A percentile compares a stretch with the other conserved stretches of the same genome.
These are phyloP conservation scores for Gnathonemus longibarbis DNA, from an alignment of 2,113 vertebrate species.

Conservation along the genomic window DNA sequence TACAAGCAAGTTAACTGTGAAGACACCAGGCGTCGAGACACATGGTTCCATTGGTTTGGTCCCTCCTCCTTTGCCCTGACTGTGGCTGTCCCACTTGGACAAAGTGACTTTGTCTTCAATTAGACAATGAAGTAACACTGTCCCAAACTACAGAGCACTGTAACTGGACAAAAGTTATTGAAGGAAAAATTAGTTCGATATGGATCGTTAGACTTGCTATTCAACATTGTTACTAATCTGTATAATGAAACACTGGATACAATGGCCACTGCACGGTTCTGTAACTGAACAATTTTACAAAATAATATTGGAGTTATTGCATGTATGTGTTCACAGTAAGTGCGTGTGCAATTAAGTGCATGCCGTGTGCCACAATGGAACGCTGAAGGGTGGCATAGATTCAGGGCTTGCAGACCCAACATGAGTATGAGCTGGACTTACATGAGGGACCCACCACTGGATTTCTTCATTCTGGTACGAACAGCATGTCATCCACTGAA, in stretches of 20 bases:
- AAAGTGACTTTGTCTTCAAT: background rate
- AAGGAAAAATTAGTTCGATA: background rate
- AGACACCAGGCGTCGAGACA: constrained; percentile 54
- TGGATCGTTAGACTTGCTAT: background rate
- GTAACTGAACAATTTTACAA: background rate
- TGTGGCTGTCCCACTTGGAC: constrained; percentile 2
- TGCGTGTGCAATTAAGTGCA: background rate
- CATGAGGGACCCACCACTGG: background rate
- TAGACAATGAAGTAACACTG: background rate
- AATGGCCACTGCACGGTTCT: background rate
- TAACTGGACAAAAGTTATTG: background rate
- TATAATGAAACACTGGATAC: background rate
- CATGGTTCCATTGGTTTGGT: constrained; percentile 20
- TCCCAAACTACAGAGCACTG: background rate
- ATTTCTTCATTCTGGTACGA: background rate
- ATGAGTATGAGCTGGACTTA: background rate
- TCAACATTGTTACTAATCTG: background rate
- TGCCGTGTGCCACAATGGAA: background rate
- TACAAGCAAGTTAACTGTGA: constrained; percentile 52
- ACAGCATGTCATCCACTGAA: constrained; percentile 7
- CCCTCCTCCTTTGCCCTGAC: constrained; percentile 13
- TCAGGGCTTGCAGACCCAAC: background rate
- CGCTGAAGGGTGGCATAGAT: background rate
- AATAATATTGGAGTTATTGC: background rate
- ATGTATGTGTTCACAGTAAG: background rate